These are phyloP conservation scores for Drosophila parvula DNA, from an alignment of 1,140 invertebrate genomes.

Conservation along the genomic window DNA sequence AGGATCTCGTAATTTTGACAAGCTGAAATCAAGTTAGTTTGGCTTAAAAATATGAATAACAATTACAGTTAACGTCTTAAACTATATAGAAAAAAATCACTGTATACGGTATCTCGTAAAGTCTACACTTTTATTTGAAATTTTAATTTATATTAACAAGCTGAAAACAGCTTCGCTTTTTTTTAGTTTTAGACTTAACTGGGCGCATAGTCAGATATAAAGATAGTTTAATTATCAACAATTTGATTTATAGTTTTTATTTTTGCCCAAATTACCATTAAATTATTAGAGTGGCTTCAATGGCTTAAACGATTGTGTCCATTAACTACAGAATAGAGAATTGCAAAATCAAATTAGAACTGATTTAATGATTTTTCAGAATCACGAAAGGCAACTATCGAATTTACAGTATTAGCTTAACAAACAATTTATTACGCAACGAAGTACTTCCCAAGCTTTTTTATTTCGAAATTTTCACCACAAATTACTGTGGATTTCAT, in stretches of 20 bases:
- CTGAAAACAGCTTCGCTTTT: neutral
- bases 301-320: neutral
- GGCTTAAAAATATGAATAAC: neutral
- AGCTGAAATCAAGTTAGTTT: neutral
- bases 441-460: neutral
- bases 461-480: neutral
- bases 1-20: neutral
- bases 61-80: neutral
- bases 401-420: slow-evolving; percentile 1
- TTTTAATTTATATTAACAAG: too few relatives aligned
- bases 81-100: too few relatives aligned
- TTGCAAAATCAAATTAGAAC: slow-evolving; percentile 32
- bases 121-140: neutral
- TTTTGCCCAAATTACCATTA: slow-evolving; percentile 8
- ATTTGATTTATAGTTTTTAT: slow-evolving; percentile 1
- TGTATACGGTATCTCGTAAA: neutral
- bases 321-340: slow-evolving; percentile 5
- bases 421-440: slow-evolving; percentile 21
- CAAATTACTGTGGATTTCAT: slow-evolving; percentile 2
- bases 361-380: slow-evolving; percentile 9
- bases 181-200: neutral
- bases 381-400: slow-evolving; percentile 14
- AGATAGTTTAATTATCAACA: neutral
- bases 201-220: neutral
- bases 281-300: neutral